Evolutionary conservation across 2,113 vertebrate species (phyloP).

Genomic region (Pleuronectes platessa): DNA sequence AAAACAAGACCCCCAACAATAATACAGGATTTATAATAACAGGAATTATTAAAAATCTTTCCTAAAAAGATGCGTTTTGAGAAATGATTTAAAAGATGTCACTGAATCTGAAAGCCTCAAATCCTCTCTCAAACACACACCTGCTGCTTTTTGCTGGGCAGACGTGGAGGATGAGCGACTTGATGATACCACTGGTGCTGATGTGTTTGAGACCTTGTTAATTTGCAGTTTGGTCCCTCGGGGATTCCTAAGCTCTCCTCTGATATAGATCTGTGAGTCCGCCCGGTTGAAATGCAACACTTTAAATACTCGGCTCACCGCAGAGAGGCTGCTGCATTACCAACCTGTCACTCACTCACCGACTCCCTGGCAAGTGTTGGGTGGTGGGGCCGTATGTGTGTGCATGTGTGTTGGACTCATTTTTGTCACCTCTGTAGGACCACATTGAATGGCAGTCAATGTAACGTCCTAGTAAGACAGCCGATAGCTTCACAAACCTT

Average conservation of each 20-base stretch:
- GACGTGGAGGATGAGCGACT: conserved; percentile 50
- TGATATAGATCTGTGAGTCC: conserved; percentile 69
- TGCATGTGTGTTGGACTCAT: neutral
- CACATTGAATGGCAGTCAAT: neutral
- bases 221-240: conserved; percentile 59
- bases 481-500: too few relatives aligned
- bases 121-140: conserved; percentile 36
- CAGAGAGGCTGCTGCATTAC: conserved; percentile 61
- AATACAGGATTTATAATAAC: too few relatives aligned
- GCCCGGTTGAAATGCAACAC: conserved; percentile 55
- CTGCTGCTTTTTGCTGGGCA: conserved; percentile 44
- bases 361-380: conserved; percentile 31
- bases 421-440: too few relatives aligned
- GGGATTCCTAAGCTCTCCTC: conserved; percentile 54
- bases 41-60: too few relatives aligned
- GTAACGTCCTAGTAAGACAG: neutral
- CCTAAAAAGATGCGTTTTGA: too few relatives aligned
- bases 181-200: conserved; percentile 61
- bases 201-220: conserved; percentile 65
- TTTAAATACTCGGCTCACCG: conserved; percentile 51
- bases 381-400: neutral
- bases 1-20: too few relatives aligned
- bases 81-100: too few relatives aligned
- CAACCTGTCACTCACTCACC: conserved; percentile 67
- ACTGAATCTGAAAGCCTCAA: too few relatives aligned